These are phyloP conservation scores for Myrmecobius fasciatus DNA, from an alignment of 2,113 vertebrate species.

Conservation along the genomic window DNA sequence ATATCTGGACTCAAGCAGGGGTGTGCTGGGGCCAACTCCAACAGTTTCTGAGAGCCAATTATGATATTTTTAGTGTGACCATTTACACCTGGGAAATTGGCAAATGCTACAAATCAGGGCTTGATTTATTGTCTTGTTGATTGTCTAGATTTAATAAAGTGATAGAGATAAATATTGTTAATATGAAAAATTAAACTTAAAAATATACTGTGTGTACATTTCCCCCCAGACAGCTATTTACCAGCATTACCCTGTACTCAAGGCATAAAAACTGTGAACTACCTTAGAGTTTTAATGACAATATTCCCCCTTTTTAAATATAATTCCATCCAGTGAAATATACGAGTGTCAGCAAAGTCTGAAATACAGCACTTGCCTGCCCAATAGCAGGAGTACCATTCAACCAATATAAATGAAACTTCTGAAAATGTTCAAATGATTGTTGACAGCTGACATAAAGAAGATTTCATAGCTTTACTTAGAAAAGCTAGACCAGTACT, in stretches of 20 bases:
- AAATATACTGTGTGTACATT: neutral
- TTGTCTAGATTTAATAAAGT: neutral
- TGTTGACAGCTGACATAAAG: conserved; percentile 35
- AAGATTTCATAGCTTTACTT: conserved; percentile 24
- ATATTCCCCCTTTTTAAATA: conserved; percentile 26
- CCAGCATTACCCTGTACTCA: neutral
- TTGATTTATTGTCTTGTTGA: neutral
- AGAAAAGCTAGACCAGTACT: conserved; percentile 4
- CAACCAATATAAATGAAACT: conserved; percentile 12
- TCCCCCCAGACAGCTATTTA: neutral
- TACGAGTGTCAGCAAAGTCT: neutral
- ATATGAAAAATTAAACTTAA: neutral
- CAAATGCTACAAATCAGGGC: neutral
- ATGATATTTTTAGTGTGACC: neutral
- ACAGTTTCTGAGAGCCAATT: neutral
- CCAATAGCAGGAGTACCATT: neutral
- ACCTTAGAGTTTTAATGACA: neutral
- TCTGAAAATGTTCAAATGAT: conserved; percentile 34
- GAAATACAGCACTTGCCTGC: neutral
- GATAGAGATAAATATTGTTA: neutral
- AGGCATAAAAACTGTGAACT: neutral
- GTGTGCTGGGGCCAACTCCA: neutral
- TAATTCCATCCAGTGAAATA: neutral
- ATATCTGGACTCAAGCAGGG: neutral
- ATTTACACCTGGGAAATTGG: neutral